phyloP scores from a whole-genome alignment of 2,797 vertebrate genomes.

The Pseudomugil tenellus region DNA sequence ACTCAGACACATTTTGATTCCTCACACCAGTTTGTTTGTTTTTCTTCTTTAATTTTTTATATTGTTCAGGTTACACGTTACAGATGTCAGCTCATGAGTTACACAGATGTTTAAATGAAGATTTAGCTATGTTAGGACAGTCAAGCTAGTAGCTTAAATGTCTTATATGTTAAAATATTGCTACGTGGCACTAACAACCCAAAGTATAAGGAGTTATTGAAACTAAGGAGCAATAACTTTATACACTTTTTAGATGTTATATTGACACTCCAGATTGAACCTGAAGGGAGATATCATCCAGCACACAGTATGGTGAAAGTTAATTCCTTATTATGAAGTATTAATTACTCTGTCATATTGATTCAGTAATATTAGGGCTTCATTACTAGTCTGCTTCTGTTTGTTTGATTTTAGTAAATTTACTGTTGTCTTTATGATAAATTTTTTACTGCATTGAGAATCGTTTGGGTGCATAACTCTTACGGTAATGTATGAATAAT shows the following conservation, averaged over 20 bases:
- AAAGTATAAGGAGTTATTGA: neutral
- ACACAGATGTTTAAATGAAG: neutral
- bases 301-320: neutral
- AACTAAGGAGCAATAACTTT: neutral
- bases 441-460: neutral
- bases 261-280: neutral
- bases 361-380: neutral
- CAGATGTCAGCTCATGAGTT: neutral
- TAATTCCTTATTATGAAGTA: no score
- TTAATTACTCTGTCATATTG: no score
- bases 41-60: no score
- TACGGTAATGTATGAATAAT: no score
- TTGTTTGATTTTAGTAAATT: neutral
- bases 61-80: neutral
- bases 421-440: neutral
- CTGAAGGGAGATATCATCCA: neutral
- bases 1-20: neutral
- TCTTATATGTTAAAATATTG: no score
- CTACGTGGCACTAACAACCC: no score
- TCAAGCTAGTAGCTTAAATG: no score
- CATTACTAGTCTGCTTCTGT: neutral
- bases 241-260: neutral
- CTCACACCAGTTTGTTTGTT: no score
- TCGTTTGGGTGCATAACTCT: neutral
- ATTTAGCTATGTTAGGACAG: neutral